These are phyloP conservation scores for Leptoteleia sp. DNA, from an alignment of 1,140 invertebrate species.

Conservation along the genomic window DNA sequence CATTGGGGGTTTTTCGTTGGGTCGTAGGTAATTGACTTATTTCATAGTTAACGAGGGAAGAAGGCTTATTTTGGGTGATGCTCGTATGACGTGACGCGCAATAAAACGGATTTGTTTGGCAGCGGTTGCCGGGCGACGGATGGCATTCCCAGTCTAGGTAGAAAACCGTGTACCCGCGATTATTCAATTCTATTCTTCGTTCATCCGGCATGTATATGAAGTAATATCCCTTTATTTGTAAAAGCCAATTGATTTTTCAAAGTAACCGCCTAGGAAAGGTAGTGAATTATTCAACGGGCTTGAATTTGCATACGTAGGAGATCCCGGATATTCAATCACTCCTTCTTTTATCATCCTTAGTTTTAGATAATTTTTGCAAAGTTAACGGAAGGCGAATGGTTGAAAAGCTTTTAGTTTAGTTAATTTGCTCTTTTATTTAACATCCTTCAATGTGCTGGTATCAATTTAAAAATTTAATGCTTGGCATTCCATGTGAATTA, in stretches of 20 bases:
- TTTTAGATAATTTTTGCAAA: no score
- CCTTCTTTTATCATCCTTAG: slow-evolving; percentile 29
- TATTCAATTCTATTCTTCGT: slow-evolving; percentile 48
- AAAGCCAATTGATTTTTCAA: slow-evolving; percentile 57
- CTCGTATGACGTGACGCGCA: slow-evolving; percentile 32
- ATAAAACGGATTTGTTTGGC: slow-evolving; percentile 60
- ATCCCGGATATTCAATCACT: slow-evolving; percentile 51
- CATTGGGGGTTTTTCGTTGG: neutral
- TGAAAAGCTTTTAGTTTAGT: no score
- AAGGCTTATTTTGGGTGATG: slow-evolving; percentile 33
- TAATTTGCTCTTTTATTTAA: no score
- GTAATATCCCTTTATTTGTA: slow-evolving; percentile 56
- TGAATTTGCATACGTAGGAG: slow-evolving; percentile 45
- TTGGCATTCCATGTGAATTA: no score
- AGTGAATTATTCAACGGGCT: slow-evolving; percentile 46
- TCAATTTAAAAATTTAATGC: no score
- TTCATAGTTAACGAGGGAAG: slow-evolving; percentile 20
- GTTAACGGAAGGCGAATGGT: no score
- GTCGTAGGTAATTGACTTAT: slow-evolving; percentile 29
- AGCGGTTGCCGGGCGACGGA: slow-evolving; percentile 62
- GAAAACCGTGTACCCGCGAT: slow-evolving; percentile 44
- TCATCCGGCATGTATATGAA: slow-evolving; percentile 28
- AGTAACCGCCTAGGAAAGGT: slow-evolving; percentile 18
- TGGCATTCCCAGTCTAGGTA: slow-evolving; percentile 21
- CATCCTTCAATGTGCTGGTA: no score